Evolutionary conservation across 92 coral and sea anemone species (phyloP).

Genomic region (Umimayanthus kanabou): DNA sequence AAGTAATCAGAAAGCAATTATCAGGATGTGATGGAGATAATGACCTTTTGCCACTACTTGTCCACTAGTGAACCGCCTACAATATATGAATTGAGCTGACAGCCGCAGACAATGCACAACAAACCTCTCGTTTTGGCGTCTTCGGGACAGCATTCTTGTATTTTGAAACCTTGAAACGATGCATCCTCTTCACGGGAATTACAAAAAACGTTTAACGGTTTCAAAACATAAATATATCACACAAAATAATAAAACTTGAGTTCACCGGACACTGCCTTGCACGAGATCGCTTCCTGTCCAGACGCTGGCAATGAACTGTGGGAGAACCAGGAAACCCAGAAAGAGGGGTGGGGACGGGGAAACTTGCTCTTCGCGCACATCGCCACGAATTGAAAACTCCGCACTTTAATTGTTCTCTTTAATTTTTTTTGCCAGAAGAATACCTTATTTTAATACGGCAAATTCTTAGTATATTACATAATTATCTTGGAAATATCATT

Average conservation of each 20-base stretch:
- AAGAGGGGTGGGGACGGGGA: neutral
- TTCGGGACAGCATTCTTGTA: constrained; percentile 42
- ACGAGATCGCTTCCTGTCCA: constrained; percentile 25
- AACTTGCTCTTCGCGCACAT: neutral
- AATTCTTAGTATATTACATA: no score
- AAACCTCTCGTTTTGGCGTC: constrained; percentile 41
- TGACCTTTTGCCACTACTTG: neutral
- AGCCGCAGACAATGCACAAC: neutral
- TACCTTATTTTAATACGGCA: no score
- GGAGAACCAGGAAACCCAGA: neutral
- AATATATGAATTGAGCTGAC: neutral
- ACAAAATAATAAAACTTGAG: neutral
- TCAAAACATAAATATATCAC: neutral
- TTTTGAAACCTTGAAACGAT: constrained; percentile 39
- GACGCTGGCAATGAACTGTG: constrained; percentile 20
- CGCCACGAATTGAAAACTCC: no score
- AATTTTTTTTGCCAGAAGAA: no score
- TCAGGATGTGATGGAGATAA: neutral
- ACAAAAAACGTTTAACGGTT: neutral
- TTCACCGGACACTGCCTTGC: constrained; percentile 25
- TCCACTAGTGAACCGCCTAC: neutral
- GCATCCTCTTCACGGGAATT: neutral
- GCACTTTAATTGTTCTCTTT: no score
- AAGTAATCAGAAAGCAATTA: neutral
- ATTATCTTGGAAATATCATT: no score